Percentiles rank a stretch among this genome's conserved stretches.
These are phyloP conservation scores for Nymphalis urticae DNA, from an alignment of 2,888 invertebrate species.

Conservation along the genomic window DNA sequence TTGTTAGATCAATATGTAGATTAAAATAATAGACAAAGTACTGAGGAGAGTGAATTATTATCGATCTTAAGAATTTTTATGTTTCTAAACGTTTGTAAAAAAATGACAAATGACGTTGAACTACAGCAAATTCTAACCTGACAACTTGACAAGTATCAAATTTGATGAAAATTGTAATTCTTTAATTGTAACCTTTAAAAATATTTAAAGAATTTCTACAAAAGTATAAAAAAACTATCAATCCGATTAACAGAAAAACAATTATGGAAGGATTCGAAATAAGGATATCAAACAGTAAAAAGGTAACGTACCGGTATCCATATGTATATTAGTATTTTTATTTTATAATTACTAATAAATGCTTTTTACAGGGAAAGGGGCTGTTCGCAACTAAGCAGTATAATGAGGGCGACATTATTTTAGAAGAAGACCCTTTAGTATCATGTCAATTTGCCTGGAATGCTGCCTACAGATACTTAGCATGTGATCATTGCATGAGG, in stretches of 20 bases:
- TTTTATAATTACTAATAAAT: not conserved
- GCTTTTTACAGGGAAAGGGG: slow-evolving; percentile 87
- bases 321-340: not conserved
- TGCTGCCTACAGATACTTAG: slow-evolving; percentile 90
- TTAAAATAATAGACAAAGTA: too few relatives aligned
- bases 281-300: slow-evolving; percentile 64
- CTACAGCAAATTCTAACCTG: too few relatives aligned
- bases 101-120: too few relatives aligned
- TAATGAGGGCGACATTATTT: slow-evolving; percentile 87
- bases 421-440: slow-evolving; percentile 94
- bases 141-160: too few relatives aligned
- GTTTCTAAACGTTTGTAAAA: too few relatives aligned
- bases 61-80: too few relatives aligned
- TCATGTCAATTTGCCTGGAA: slow-evolving; percentile 98
- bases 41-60: too few relatives aligned
- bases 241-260: slow-evolving; percentile 17
- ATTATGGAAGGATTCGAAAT: slow-evolving; percentile 73
- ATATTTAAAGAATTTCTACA: not conserved
- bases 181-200: slow-evolving; percentile 6
- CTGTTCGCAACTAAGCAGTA: slow-evolving; percentile 87
- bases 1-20: too few relatives aligned
- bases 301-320: slow-evolving; percentile 49
- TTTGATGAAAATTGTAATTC: not conserved
- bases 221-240: not conserved
- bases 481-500: slow-evolving; percentile 95